These are phyloP conservation scores for Desmophyllum pertusum DNA, from an alignment of 92 coral and sea anemone genomes.

Conservation along the genomic window DNA sequence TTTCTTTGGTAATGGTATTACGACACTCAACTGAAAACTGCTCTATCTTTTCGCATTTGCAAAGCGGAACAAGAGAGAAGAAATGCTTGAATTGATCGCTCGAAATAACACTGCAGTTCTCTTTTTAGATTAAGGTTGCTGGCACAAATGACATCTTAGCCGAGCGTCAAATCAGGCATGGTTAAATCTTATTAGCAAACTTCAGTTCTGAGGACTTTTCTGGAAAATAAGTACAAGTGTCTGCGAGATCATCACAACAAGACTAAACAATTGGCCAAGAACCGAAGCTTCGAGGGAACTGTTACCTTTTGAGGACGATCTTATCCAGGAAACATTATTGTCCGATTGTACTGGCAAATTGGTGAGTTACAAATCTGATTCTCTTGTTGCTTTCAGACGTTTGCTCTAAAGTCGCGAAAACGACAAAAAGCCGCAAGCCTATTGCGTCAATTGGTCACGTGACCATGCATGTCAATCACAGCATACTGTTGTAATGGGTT, in stretches of 20 bases:
- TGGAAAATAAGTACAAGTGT: too few relatives aligned
- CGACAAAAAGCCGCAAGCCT: background rate
- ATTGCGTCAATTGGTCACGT: background rate
- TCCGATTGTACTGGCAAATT: background rate
- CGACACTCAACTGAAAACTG: background rate
- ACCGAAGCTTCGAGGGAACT: background rate
- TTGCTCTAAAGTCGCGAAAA: too few relatives aligned
- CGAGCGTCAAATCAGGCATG: background rate
- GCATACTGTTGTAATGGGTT: background rate
- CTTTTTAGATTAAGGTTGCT: background rate
- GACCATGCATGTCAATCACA: background rate
- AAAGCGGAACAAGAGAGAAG: too few relatives aligned
- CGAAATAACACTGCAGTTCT: background rate
- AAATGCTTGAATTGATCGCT: background rate
- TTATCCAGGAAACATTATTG: background rate
- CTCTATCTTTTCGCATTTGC: background rate
- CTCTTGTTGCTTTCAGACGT: background rate
- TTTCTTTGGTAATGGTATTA: too few relatives aligned
- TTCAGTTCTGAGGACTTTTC: background rate
- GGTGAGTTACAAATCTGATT: background rate
- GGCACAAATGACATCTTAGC: background rate
- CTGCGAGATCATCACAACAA: background rate
- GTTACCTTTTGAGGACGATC: background rate
- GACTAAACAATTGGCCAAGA: background rate
- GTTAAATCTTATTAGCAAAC: background rate